Evolutionary conservation across 2,888 invertebrate species (phyloP).

Genomic region (Pachycephus smyrnensis): DNA sequence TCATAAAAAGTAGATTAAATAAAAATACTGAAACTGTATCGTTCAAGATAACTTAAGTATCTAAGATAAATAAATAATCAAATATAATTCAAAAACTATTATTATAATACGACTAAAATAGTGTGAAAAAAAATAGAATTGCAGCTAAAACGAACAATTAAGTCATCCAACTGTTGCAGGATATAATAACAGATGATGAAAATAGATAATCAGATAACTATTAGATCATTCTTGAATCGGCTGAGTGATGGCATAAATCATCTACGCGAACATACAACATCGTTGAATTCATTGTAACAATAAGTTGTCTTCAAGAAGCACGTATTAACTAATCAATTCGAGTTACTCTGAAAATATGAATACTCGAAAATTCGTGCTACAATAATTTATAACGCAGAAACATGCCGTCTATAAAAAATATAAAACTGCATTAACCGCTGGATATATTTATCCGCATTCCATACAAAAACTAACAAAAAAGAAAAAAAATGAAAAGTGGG

Average conservation of each 20-base stretch:
- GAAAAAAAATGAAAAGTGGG: not conserved
- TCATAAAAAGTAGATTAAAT: not conserved
- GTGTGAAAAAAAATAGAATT: not conserved
- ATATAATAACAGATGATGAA: not conserved
- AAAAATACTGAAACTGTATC: not conserved
- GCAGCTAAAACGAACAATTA: not conserved
- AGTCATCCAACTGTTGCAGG: not conserved
- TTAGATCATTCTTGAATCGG: not conserved
- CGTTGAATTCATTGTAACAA: not conserved
- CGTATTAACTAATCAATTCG: not conserved
- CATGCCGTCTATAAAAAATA: not conserved
- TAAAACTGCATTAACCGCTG: not conserved
- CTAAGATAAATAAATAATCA: not conserved
- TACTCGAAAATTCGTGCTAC: not conserved
- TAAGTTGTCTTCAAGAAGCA: not conserved
- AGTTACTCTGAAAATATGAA: not conserved
- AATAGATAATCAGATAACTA: not conserved
- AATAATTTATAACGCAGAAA: not conserved
- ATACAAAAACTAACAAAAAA: conserved; percentile 5
- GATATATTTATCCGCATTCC: not conserved
- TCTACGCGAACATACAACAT: not conserved
- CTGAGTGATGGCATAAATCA: not conserved
- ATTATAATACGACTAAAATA: not conserved
- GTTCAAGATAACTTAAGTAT: not conserved
- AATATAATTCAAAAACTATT: not conserved